Percentiles rank a stretch among this genome's conserved stretches.
These are phyloP conservation scores for Machimus rusticus DNA, from an alignment of 2,888 invertebrate species.

Conservation along the genomic window DNA sequence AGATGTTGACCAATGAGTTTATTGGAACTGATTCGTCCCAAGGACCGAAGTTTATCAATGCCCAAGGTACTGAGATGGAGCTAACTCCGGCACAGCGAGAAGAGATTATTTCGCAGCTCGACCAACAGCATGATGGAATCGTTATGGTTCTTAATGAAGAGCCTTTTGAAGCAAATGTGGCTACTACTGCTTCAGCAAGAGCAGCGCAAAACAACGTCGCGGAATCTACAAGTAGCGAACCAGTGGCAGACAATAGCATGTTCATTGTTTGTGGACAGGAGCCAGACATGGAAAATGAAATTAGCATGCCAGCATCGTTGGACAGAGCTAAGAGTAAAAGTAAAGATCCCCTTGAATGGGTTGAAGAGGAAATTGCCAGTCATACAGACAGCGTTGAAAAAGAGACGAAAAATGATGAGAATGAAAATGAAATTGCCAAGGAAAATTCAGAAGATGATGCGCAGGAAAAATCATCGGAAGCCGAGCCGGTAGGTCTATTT, in stretches of 20 bases:
- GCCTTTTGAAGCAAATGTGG: slow-evolving; percentile 36
- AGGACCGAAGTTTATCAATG: slow-evolving; percentile 64
- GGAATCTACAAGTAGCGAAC: background rate
- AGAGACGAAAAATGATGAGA: slow-evolving; percentile 34
- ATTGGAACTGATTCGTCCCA: slow-evolving; percentile 31
- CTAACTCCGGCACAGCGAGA: slow-evolving; percentile 61
- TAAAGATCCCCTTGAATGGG: slow-evolving; percentile 16
- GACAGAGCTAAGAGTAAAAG: background rate
- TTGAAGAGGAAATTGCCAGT: background rate
- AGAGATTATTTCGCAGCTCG: slow-evolving; percentile 61
- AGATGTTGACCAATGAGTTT: slow-evolving; percentile 30
- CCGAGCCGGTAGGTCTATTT: background rate
- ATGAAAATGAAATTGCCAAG: background rate
- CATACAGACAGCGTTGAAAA: slow-evolving; percentile 50
- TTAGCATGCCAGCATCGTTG: background rate
- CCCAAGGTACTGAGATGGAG: slow-evolving; percentile 63
- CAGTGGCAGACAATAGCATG: slow-evolving; percentile 52
- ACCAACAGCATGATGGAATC: slow-evolving; percentile 60
- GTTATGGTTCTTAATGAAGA: slow-evolving; percentile 62
- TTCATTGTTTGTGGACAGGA: slow-evolving; percentile 57
- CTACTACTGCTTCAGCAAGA: background rate
- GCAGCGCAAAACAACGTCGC: background rate
- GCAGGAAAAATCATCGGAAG: background rate
- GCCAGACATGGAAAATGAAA: slow-evolving; percentile 54
- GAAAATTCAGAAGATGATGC: background rate